These are phyloP conservation scores for Syndactyla subalaris DNA, from an alignment of 2,797 vertebrate species.

Conservation along the genomic window DNA sequence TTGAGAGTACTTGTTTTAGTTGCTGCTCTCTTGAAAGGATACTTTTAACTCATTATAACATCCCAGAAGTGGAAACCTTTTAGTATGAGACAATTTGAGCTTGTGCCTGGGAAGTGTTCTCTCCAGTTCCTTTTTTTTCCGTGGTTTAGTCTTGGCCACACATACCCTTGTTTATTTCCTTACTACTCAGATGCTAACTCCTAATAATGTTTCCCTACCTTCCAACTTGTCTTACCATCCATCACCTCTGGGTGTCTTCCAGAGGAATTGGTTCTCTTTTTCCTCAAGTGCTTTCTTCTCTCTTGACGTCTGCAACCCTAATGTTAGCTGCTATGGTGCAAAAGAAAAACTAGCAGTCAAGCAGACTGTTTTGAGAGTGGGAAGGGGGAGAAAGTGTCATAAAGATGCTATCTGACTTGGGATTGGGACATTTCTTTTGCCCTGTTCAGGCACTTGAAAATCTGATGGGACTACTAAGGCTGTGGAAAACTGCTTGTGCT, in stretches of 20 bases:
- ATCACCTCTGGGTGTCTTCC: neutral
- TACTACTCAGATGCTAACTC: neutral
- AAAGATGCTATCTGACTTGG: neutral
- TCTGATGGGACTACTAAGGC: neutral
- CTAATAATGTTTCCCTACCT: neutral
- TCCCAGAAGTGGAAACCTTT: neutral
- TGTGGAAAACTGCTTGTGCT: neutral
- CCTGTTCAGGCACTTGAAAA: neutral
- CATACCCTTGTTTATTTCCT: neutral
- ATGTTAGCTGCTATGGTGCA: neutral
- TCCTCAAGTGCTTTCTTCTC: neutral
- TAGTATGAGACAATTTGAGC: neutral
- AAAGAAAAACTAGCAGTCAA: neutral
- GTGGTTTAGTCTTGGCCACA: neutral
- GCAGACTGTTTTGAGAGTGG: neutral
- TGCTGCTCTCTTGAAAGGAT: neutral
- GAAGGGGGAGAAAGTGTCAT: neutral
- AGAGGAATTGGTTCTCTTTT: too few relatives aligned
- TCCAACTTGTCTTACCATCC: neutral
- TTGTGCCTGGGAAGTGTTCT: neutral
- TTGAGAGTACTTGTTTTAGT: neutral
- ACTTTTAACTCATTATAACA: neutral
- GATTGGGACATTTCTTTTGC: neutral
- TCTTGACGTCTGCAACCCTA: neutral
- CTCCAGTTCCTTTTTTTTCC: neutral